Conservation (phyloP, 1,140 invertebrate species). For the Sinella curviseta region DNA sequence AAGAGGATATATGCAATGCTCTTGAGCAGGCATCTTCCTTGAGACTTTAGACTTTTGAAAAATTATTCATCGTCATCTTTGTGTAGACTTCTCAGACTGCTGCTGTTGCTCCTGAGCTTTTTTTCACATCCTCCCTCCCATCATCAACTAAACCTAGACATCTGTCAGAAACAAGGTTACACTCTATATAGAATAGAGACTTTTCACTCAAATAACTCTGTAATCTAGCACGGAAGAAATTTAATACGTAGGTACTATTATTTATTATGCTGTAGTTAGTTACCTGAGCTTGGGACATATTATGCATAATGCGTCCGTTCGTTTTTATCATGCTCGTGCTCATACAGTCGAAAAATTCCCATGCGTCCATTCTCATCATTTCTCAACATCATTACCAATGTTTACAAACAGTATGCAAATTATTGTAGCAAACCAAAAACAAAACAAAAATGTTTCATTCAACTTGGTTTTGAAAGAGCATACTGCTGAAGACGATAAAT, state of each 20-base stretch:
- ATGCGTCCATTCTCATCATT: slow-evolving; percentile 12
- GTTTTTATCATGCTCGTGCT: background rate
- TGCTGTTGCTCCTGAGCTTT: too few relatives aligned
- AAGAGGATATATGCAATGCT: too few relatives aligned
- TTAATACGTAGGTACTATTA: too few relatives aligned
- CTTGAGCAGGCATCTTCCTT: too few relatives aligned
- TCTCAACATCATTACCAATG: background rate
- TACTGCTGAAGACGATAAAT: too few relatives aligned
- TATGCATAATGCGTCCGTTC: background rate
- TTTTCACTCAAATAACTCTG: background rate
- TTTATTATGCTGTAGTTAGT: background rate
- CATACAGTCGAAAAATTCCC: background rate
- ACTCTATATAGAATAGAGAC: background rate
- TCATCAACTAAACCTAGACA: background rate
- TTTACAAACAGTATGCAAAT: background rate
- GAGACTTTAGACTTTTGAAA: too few relatives aligned
- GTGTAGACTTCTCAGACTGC: too few relatives aligned
- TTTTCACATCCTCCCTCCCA: background rate
- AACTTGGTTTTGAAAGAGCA: too few relatives aligned
- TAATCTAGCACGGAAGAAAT: slow-evolving; percentile 21
- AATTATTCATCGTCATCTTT: too few relatives aligned
- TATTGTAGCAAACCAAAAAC: background rate
- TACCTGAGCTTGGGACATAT: background rate
- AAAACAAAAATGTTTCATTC: background rate
- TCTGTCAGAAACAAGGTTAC: slow-evolving; percentile 12